Evolutionary conservation across 2,888 invertebrate genomes (phyloP), one percentile per base, ranked within the genome.

Genomic region (Agrotis segetum): DNA sequence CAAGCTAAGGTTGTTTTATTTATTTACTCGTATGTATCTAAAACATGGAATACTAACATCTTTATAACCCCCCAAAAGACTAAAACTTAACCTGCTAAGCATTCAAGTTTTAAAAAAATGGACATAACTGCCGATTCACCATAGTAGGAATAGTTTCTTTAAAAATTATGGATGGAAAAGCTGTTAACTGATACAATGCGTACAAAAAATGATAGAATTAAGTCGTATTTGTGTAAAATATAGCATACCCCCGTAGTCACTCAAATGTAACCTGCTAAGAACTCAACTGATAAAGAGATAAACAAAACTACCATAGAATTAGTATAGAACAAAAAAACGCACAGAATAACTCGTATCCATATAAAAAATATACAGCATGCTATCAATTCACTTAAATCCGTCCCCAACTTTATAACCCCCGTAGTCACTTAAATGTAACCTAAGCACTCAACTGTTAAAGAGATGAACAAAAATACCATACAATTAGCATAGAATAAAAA

Each of bases 61-160:
- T 21, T 29, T 21, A 47, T 61, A 9, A 49, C 29, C 19, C 11
- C 40, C 6, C 11, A 19, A 67, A 64, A 66, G 14, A 65, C 52
- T 79, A 76, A 81, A 80, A 73, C 46, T 44, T n/a, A 67, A 65
- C 67, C 3, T 29, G 62, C 65, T 70, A 62, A 81, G 61, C n/a
- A 29, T 53, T 70, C 21, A 58, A 52, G 73, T 67, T 21, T 55
- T 59, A 71, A 63, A 65, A 50, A 76, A 58, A 50, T 56, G 60
- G 46, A 63, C 68, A 77, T 74, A 78, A 78, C 58, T 62, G 47
- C 55, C 69, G 67, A 67, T 71, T 77, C 80, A 77, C 72, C 56
- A 50, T 34, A n/a, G n/a, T 55, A 71, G 77, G 80, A 78, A 82
- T 87, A 87, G 84, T 88, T 87, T 73, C 29, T 4, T 3, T 29